A percentile compares a stretch with the other conserved stretches of the same genome.
phyloP scores from a whole-genome alignment of 2,797 vertebrate genomes.

The Dendrocincla fuliginosa region DNA sequence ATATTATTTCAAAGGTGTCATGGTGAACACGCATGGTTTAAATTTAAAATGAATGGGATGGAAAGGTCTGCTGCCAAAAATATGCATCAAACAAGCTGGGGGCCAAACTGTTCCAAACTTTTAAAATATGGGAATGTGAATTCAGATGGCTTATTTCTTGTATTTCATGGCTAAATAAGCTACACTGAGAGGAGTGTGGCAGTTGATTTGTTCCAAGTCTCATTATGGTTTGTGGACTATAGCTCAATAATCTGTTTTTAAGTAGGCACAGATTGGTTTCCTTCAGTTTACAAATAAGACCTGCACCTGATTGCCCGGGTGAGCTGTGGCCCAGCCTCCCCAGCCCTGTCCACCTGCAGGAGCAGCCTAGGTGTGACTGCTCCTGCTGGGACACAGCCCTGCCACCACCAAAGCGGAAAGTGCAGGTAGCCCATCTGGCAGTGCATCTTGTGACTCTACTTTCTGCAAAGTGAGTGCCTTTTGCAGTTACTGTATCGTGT shows the following conservation, averaged over 20 bases:
- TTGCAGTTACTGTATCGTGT: fast-evolving
- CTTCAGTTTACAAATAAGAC: neutral
- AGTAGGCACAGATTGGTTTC: neutral
- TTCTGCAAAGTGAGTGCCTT: neutral
- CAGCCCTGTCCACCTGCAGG: neutral
- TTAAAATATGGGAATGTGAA: neutral
- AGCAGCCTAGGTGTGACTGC: neutral
- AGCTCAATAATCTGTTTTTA: neutral
- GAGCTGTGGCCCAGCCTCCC: neutral
- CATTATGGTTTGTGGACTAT: neutral
- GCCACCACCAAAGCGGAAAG: neutral
- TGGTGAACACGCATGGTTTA: neutral
- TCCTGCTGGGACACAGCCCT: neutral
- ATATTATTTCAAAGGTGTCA: neutral
- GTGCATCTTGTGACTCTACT: neutral
- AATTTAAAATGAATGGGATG: neutral
- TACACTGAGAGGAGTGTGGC: neutral
- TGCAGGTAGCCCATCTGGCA: neutral
- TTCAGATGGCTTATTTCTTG: neutral
- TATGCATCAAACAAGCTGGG: neutral
- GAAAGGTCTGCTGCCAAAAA: neutral
- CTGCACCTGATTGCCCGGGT: neutral
- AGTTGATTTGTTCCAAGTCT: neutral
- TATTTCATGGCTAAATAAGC: neutral
- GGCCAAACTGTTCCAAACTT: neutral